These are phyloP conservation scores for Pseudococcus longispinus DNA, from an alignment of 2,888 invertebrate genomes.

Conservation along the genomic window DNA sequence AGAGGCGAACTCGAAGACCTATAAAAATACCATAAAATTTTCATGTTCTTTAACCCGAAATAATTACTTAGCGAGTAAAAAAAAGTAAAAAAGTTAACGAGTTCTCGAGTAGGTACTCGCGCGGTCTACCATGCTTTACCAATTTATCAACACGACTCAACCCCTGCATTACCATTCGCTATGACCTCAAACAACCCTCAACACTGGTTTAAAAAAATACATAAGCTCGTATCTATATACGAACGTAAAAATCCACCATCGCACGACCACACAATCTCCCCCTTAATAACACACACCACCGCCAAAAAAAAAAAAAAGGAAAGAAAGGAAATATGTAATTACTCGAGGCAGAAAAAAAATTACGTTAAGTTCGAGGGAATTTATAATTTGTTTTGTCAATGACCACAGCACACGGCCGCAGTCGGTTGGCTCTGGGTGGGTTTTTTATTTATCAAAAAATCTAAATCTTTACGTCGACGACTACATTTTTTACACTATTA, in stretches of 20 bases:
- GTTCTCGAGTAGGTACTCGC: not conserved
- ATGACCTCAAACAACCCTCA: not conserved
- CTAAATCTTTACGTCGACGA: constrained; percentile 6
- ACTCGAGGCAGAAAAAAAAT: not conserved
- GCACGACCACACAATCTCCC: not conserved
- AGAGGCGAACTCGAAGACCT: not conserved
- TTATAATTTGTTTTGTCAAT: not conserved
- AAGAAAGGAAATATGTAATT: not conserved
- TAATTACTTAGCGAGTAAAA: not conserved
- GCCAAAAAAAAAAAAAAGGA: not conserved
- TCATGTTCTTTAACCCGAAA: not conserved
- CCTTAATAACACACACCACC: too few relatives aligned
- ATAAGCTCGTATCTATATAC: not conserved
- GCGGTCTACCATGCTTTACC: too few relatives aligned
- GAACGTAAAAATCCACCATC: too few relatives aligned
- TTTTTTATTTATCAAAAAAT: not conserved
- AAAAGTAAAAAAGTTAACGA: not conserved
- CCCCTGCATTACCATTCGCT: not conserved
- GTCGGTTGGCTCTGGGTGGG: too few relatives aligned
- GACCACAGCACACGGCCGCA: not conserved
- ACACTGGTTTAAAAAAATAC: not conserved
- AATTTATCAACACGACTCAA: not conserved
- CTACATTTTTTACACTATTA: constrained; percentile 19
- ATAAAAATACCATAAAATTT: not conserved
- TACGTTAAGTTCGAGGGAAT: not conserved